Evolutionary conservation across 2,113 vertebrate genomes (phyloP).

Genomic region (Anolis carolinensis): DNA sequence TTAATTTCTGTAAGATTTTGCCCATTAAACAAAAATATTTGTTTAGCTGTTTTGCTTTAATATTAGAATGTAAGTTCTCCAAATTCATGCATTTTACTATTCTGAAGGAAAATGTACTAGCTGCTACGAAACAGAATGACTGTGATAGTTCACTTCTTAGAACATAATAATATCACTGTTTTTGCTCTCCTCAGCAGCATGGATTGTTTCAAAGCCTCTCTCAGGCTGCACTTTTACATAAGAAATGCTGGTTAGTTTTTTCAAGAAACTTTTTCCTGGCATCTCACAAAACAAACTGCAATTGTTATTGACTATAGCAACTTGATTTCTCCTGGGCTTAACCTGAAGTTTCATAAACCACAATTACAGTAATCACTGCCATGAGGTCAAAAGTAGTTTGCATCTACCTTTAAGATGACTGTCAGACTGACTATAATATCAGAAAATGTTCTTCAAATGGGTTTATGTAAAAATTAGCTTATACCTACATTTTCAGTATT

Average conservation of each 20-base stretch:
- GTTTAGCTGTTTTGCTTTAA: not conserved
- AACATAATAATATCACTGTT: conserved; percentile 35
- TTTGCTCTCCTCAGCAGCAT: conserved; percentile 36
- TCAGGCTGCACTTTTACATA: conserved; percentile 50
- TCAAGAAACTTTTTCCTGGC: conserved; percentile 50
- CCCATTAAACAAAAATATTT: too few relatives aligned
- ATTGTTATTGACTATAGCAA: conserved; percentile 62
- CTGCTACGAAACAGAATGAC: not conserved
- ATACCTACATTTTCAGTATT: conserved; percentile 32
- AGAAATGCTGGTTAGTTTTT: conserved; percentile 49
- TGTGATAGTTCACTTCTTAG: conserved; percentile 26
- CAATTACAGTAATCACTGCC: conserved; percentile 70
- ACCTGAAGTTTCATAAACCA: conserved; percentile 66
- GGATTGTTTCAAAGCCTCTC: conserved; percentile 50
- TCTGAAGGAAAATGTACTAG: conserved; percentile 21
- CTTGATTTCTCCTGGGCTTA: conserved; percentile 66
- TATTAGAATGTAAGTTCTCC: not conserved
- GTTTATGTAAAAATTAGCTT: conserved; percentile 47
- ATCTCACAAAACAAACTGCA: conserved; percentile 62
- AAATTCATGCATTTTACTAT: not conserved
- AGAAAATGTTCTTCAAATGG: conserved; percentile 26
- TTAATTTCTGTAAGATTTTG: too few relatives aligned
- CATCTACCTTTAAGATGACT: conserved; percentile 60
- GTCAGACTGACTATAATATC: conserved; percentile 47
- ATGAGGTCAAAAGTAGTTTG: conserved; percentile 63